Conservation (phyloP, 2,888 invertebrate genomes). For the Meiosimyza platycephala region DNA sequence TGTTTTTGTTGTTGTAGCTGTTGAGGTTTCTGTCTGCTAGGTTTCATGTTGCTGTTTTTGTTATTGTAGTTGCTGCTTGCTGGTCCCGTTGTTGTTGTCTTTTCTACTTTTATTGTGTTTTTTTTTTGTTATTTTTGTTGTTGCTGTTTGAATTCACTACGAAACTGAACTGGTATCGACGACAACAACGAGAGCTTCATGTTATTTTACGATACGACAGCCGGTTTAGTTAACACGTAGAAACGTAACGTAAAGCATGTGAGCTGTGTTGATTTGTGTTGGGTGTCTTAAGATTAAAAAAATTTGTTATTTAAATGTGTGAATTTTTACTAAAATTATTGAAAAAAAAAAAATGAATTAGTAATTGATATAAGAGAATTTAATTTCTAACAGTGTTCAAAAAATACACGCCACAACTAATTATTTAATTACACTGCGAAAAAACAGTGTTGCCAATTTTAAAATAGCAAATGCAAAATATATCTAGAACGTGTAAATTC, state of each 20-base stretch:
- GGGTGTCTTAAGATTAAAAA: background rate
- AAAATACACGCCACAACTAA: background rate
- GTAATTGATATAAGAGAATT: background rate
- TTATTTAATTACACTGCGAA: background rate
- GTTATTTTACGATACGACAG: conserved; percentile 30
- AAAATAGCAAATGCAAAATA: background rate
- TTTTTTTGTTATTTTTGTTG: background rate
- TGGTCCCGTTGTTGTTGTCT: no score
- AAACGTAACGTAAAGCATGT: conserved; percentile 41
- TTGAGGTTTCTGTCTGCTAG: no score
- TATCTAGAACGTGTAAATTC: background rate
- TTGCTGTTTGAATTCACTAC: no score
- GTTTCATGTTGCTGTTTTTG: conserved; percentile 1
- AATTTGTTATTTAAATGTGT: no score
- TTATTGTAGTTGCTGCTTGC: conserved; percentile 1
- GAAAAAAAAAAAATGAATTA: no score
- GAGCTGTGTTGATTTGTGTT: background rate
- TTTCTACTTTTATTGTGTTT: background rate
- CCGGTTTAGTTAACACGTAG: conserved; percentile 47
- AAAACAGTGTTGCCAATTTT: conserved; percentile 7
- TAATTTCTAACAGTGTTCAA: background rate
- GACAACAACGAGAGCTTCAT: conserved; percentile 4
- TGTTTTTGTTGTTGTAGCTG: conserved; percentile 1
- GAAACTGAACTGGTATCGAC: background rate
- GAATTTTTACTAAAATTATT: no score